These are phyloP conservation scores for Myxocyprinus asiaticus DNA, from an alignment of 2,113 vertebrate genomes.

Conservation along the genomic window DNA sequence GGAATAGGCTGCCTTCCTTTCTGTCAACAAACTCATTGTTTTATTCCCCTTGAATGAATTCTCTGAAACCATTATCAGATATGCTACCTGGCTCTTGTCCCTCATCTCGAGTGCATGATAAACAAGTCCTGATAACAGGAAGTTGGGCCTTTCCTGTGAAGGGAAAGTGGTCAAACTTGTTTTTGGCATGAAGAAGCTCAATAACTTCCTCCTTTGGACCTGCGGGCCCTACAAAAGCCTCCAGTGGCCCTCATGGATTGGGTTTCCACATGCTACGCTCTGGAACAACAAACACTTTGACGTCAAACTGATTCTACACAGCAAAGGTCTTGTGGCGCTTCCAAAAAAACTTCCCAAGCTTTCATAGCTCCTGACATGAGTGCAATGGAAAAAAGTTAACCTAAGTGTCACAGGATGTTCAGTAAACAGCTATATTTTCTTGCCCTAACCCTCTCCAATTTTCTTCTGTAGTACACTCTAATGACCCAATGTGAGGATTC, in stretches of 20 bases:
- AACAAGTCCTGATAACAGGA: constrained; percentile 15
- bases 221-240: constrained; percentile 8
- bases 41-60: constrained; percentile 12
- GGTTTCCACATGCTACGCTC: constrained; percentile 16
- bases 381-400: constrained; percentile 61
- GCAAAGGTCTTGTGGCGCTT: constrained; percentile 51
- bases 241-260: constrained; percentile 23
- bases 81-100: no score
- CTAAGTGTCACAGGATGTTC: constrained; percentile 58
- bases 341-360: constrained; percentile 58
- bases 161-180: constrained; percentile 32
- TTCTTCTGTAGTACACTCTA: no score
- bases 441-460: neutral
- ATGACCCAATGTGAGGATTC: no score
- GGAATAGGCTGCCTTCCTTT: no score
- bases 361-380: constrained; percentile 52
- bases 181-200: constrained; percentile 1
- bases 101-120: neutral
- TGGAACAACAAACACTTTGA: constrained; percentile 55
- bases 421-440: neutral
- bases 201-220: constrained; percentile 27
- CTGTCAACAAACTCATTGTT: constrained; percentile 19
- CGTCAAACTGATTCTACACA: constrained; percentile 57
- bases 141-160: constrained; percentile 17
- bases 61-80: constrained; percentile 15